phyloP scores from a whole-genome alignment of 2,888 invertebrate genomes.

The Limenitis camilla region DNA sequence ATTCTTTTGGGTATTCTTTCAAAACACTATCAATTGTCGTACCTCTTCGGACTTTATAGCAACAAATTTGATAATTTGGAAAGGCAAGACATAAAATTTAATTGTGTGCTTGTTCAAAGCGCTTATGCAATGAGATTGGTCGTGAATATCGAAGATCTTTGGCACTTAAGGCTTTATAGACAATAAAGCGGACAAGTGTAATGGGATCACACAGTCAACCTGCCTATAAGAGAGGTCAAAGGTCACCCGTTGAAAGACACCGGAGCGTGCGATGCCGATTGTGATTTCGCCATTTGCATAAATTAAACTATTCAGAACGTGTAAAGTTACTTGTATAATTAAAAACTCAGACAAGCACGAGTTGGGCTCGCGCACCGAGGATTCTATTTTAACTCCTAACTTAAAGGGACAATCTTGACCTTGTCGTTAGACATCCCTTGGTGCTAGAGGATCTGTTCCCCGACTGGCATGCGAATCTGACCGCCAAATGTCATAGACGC shows the following conservation, averaged over 20 bases:
- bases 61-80: slow-evolving; percentile 27
- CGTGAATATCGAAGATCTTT: slow-evolving; percentile 37
- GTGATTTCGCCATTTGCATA: slow-evolving; percentile 24
- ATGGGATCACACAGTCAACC: slow-evolving; percentile 51
- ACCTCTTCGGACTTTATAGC: slow-evolving; percentile 34
- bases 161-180: slow-evolving; percentile 61
- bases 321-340: slow-evolving; percentile 1
- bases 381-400: no score
- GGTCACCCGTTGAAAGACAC: slow-evolving; percentile 38
- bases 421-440: no score
- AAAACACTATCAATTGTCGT: slow-evolving; percentile 29
- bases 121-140: slow-evolving; percentile 25
- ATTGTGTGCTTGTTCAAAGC: slow-evolving; percentile 23
- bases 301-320: slow-evolving; percentile 15
- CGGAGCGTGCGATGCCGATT: slow-evolving; percentile 25
- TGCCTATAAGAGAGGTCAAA: slow-evolving; percentile 45
- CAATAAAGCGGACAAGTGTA: slow-evolving; percentile 59
- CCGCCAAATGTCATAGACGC: no score
- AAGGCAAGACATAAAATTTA: slow-evolving; percentile 26
- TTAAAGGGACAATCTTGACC: no score
- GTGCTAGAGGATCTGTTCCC: no score
- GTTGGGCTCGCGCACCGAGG: no score
- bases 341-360: background rate
- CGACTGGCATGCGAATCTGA: no score
- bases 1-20: slow-evolving; percentile 46